These are phyloP conservation scores for Periplaneta americana DNA, from an alignment of 1,140 invertebrate species.

Conservation along the genomic window DNA sequence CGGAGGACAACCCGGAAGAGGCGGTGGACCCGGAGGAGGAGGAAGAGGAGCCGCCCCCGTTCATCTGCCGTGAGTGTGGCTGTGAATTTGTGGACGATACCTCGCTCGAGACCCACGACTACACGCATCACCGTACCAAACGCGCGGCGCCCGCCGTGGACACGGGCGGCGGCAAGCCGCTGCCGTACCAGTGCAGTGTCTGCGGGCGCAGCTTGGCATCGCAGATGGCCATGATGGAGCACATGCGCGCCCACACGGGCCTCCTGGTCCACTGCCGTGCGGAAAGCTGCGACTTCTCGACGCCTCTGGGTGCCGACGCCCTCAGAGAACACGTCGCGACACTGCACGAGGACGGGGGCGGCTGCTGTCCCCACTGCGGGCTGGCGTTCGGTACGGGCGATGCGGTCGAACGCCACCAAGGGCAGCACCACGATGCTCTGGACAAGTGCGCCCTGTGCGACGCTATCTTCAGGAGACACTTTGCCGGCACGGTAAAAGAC, in stretches of 20 bases:
- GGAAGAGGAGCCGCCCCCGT: conserved; percentile 33
- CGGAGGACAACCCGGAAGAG: conserved; percentile 42
- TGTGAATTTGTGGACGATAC: conserved; percentile 45
- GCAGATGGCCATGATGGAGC: conserved; percentile 41
- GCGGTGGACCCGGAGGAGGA: conserved; percentile 29
- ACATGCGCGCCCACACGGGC: conserved; percentile 41
- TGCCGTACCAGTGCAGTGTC: conserved; percentile 37
- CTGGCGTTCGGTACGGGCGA: neutral
- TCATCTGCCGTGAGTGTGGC: conserved; percentile 45
- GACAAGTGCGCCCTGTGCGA: neutral
- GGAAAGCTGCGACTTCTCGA: conserved; percentile 30
- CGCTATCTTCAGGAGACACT: neutral
- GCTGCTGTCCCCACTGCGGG: conserved; percentile 18
- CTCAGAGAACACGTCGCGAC: conserved; percentile 34
- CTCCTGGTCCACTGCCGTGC: conserved; percentile 31
- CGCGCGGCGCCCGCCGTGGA: neutral
- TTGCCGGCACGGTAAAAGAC: conserved; percentile 17
- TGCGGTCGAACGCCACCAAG: neutral
- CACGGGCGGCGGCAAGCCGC: conserved; percentile 17
- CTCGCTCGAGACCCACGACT: conserved; percentile 41
- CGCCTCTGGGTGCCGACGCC: conserved; percentile 30
- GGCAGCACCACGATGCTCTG: neutral
- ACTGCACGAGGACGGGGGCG: conserved; percentile 24
- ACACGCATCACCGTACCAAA: conserved; percentile 33
- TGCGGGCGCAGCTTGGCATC: conserved; percentile 36